Conservation (phyloP, 2,113 vertebrate species). For the Hyperopisus bebe region DNA sequence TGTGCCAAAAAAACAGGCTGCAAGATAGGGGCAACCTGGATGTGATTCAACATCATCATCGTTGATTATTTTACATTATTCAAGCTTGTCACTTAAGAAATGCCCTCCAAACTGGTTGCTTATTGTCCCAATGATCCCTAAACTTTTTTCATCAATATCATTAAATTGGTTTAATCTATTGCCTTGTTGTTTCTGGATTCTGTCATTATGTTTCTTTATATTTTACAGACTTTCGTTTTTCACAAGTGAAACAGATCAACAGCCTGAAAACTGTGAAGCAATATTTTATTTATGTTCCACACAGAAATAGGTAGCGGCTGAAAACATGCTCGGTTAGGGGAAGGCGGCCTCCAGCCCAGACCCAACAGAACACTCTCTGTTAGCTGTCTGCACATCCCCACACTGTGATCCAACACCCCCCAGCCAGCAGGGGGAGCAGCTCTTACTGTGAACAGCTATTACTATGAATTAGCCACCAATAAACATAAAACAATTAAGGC, state of each 20-base stretch:
- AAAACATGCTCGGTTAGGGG: neutral
- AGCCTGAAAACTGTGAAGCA: neutral
- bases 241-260: neutral
- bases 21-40: neutral
- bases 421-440: constrained; percentile 30
- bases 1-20: neutral
- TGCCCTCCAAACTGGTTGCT: neutral
- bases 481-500: constrained; percentile 61
- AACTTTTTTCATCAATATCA: neutral
- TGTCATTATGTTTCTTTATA: neutral
- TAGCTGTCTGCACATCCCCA: neutral
- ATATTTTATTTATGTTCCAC: neutral
- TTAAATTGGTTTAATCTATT: neutral
- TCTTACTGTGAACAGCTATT: constrained; percentile 15
- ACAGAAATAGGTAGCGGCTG: neutral
- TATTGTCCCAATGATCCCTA: neutral
- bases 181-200: neutral
- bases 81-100: neutral
- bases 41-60: neutral
- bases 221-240: neutral
- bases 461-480: constrained; percentile 57
- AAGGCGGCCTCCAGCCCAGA: neutral
- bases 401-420: neutral
- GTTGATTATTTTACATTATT: neutral
- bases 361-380: neutral